Evolutionary conservation across 2,888 invertebrate species (phyloP).

Genomic region (Ophraella communa): DNA sequence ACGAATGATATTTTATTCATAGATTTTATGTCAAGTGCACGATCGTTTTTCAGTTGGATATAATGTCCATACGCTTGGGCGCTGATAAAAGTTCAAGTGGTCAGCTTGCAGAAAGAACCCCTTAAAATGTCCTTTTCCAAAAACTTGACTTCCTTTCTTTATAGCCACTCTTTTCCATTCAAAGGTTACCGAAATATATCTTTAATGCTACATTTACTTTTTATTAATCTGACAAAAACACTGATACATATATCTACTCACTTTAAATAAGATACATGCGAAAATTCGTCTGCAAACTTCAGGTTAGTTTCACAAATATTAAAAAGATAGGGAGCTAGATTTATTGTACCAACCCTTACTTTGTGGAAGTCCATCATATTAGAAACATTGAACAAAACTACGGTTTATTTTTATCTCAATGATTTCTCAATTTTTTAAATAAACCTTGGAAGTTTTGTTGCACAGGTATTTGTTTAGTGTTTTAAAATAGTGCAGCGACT

Average conservation of each 20-base stretch:
- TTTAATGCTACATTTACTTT: constrained; percentile 48
- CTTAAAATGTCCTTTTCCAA: constrained; percentile 45
- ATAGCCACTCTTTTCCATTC: constrained; percentile 51
- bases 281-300: background rate
- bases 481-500: too few species aligned
- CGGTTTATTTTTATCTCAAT: too few species aligned
- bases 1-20: constrained; percentile 47
- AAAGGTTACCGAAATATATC: constrained; percentile 52
- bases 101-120: constrained; percentile 45
- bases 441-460: too few species aligned
- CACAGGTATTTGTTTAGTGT: too few species aligned
- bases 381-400: too few species aligned
- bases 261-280: background rate
- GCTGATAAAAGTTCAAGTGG: constrained; percentile 46
- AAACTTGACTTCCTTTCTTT: constrained; percentile 49
- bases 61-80: constrained; percentile 33
- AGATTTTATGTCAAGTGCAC: constrained; percentile 44
- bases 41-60: constrained; percentile 41
- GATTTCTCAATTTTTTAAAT: too few species aligned
- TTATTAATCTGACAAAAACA: constrained; percentile 52
- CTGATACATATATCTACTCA: constrained; percentile 23
- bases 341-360: too few species aligned
- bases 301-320: background rate
- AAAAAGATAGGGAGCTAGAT: too few species aligned
- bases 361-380: too few species aligned